These are phyloP conservation scores for Acanthis flammea DNA, from an alignment of 2,797 vertebrate genomes.

Conservation along the genomic window DNA sequence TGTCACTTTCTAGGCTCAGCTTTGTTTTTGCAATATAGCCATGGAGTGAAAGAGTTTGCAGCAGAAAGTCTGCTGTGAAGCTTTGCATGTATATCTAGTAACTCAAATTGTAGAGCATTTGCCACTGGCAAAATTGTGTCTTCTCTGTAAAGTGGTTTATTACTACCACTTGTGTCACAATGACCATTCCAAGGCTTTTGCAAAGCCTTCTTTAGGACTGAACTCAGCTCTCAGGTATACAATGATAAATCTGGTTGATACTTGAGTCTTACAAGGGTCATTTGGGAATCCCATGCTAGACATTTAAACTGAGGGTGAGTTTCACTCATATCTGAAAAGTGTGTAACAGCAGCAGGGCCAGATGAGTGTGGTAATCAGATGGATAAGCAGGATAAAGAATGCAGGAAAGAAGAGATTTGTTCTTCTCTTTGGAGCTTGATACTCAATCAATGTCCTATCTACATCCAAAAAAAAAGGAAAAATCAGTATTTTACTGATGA, in stretches of 20 bases:
- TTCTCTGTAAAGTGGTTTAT: neutral
- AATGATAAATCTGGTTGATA: neutral
- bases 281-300: accelerated
- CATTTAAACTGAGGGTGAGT: neutral
- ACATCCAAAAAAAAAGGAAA: neutral
- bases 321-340: neutral
- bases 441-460: neutral
- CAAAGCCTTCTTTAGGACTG: neutral
- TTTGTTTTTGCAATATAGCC: neutral
- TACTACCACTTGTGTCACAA: neutral
- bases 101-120: neutral
- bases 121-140: neutral
- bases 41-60: neutral
- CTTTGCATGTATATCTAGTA: neutral
- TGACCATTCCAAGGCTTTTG: neutral
- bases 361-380: neutral
- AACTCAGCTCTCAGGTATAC: neutral
- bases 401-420: neutral
- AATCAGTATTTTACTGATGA: neutral
- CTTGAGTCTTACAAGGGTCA: neutral
- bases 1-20: neutral
- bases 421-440: neutral
- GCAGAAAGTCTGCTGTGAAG: neutral
- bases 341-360: neutral
- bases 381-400: neutral